Evolutionary conservation across 2,888 invertebrate species (phyloP).

Genomic region (Clusia tigrina): DNA sequence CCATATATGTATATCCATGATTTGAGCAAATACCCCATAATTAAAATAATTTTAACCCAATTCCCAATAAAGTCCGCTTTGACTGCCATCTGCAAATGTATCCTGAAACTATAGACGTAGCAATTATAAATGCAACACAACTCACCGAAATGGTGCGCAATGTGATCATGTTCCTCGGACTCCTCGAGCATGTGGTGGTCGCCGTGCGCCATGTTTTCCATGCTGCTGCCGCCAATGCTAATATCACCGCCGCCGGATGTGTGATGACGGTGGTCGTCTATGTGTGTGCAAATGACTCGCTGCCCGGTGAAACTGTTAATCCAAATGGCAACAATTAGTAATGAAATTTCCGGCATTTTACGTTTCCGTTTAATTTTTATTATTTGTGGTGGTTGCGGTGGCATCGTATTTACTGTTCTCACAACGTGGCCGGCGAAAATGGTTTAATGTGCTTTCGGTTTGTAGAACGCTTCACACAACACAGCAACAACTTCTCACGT

Average conservation of each 20-base stretch:
- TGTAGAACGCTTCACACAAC: no score
- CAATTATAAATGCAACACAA: conserved; percentile 18
- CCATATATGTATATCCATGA: no score
- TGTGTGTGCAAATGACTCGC: conserved; percentile 27
- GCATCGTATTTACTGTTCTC: conserved; percentile 19
- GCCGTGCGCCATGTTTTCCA: conserved; percentile 32
- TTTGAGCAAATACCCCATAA: no score
- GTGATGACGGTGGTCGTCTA: conserved; percentile 21
- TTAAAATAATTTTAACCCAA: no score
- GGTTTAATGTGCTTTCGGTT: conserved; percentile 9
- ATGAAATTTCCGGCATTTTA: conserved; percentile 60
- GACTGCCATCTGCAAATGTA: no score
- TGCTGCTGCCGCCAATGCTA: conserved; percentile 30
- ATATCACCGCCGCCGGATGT: conserved; percentile 13
- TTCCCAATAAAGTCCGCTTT: no score
- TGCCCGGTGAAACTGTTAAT: conserved; percentile 39
- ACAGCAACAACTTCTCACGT: no score
- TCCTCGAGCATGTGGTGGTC: conserved; percentile 47
- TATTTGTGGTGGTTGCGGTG: conserved; percentile 27
- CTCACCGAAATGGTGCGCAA: conserved; percentile 59
- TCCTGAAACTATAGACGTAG: no score
- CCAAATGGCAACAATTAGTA: conserved; percentile 60
- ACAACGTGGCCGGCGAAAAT: conserved; percentile 3
- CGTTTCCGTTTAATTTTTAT: conserved; percentile 57
- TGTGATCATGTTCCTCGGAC: conserved; percentile 57